Conservation (phyloP, 2,797 vertebrate species). For the Pampus argenteus region DNA sequence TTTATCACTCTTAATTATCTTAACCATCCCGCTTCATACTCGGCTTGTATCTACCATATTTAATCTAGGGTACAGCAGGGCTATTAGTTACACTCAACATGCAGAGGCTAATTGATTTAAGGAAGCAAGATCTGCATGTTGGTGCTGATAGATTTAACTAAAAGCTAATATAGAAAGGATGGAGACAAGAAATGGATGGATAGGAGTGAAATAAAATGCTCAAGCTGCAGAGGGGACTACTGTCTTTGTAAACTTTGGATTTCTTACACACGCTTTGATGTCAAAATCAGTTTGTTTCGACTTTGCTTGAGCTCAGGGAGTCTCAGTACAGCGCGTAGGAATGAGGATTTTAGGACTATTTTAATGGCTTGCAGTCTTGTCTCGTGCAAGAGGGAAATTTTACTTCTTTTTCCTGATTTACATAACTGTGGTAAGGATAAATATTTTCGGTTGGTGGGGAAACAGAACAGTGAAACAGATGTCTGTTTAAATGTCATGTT, state of each 20-base stretch:
- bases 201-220: slow-evolving; percentile 21
- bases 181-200: slow-evolving; percentile 28
- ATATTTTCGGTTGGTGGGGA: slow-evolving; percentile 75
- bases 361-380: slow-evolving; percentile 53
- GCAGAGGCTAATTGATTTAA: slow-evolving; percentile 79
- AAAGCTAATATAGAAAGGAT: slow-evolving; percentile 52
- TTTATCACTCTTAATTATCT: slow-evolving; percentile 83
- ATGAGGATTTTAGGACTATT: slow-evolving; percentile 40
- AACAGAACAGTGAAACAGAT: slow-evolving; percentile 78
- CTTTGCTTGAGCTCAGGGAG: slow-evolving; percentile 37
- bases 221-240: slow-evolving; percentile 20
- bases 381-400: slow-evolving; percentile 42
- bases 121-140: slow-evolving; percentile 72
- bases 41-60: slow-evolving; percentile 79
- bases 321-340: slow-evolving; percentile 10
- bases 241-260: slow-evolving; percentile 53
- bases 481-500: slow-evolving; percentile 85
- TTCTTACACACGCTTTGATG: slow-evolving; percentile 50
- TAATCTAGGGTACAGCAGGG: slow-evolving; percentile 79
- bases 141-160: slow-evolving; percentile 66
- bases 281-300: slow-evolving; percentile 58
- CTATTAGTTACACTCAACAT: slow-evolving; percentile 83
- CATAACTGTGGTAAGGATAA: slow-evolving; percentile 74
- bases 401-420: slow-evolving; percentile 57
- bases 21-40: slow-evolving; percentile 73